phyloP scores from a whole-genome alignment of 2,113 vertebrate species.

The Rhizomys pruinosus region DNA sequence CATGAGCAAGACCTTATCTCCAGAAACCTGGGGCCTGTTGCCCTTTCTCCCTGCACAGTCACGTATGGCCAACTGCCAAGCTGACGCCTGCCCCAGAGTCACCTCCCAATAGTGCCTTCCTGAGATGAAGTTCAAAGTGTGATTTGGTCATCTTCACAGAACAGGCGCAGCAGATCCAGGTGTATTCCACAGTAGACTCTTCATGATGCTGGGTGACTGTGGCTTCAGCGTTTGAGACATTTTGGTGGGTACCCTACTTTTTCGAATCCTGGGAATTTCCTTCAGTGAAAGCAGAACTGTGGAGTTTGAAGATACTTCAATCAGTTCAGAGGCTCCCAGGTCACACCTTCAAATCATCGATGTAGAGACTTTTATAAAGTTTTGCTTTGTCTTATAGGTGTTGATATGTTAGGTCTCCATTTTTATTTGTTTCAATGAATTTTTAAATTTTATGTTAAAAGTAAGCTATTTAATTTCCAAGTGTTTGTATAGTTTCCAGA shows the following conservation, averaged over 20 bases:
- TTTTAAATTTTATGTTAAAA: background rate
- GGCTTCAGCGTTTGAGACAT: background rate
- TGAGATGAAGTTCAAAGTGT: conserved; percentile 37
- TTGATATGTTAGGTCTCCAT: background rate
- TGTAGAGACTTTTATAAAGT: background rate
- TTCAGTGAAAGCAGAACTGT: too few species aligned
- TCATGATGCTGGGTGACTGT: accelerated
- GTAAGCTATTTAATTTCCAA: background rate
- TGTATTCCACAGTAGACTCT: background rate
- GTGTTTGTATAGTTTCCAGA: background rate
- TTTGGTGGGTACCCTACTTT: accelerated
- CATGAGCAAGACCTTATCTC: conserved; percentile 84
- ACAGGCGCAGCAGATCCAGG: accelerated
- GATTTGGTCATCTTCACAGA: background rate
- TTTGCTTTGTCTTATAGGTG: background rate
- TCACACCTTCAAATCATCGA: too few species aligned
- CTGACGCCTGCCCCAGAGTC: conserved; percentile 53
- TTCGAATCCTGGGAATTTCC: too few species aligned
- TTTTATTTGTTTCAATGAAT: background rate
- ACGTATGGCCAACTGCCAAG: conserved; percentile 87
- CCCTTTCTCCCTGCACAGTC: conserved; percentile 78
- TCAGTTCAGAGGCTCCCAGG: too few species aligned
- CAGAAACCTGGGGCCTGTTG: background rate
- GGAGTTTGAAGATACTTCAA: too few species aligned
- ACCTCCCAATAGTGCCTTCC: conserved; percentile 80